Conservation (phyloP, 2,113 vertebrate species). For the Pangasianodon hypophthalmus region DNA sequence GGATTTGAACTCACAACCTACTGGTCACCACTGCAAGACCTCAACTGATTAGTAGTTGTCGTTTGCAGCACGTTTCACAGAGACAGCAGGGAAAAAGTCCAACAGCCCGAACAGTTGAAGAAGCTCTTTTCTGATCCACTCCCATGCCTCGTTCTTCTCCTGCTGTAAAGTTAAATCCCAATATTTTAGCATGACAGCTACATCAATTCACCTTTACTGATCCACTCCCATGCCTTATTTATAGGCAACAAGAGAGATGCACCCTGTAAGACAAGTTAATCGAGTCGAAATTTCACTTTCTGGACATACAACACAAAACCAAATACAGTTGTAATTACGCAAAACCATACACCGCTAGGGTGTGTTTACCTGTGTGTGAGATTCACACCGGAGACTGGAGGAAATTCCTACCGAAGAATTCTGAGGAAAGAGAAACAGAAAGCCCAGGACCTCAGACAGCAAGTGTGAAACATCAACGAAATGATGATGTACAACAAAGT, state of each 20-base stretch:
- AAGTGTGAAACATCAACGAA: background rate
- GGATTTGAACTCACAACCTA: background rate
- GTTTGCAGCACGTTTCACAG: background rate
- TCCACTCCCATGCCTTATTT: too few species aligned
- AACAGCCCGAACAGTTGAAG: slow-evolving; percentile 49
- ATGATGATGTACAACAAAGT: background rate
- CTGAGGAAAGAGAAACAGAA: slow-evolving; percentile 15
- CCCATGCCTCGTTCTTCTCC: slow-evolving; percentile 63
- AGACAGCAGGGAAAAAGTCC: slow-evolving; percentile 50
- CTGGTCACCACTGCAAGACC: background rate
- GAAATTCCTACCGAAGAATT: background rate
- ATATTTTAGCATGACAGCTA: background rate
- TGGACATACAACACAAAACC: background rate
- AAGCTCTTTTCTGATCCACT: slow-evolving; percentile 62
- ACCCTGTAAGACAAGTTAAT: background rate
- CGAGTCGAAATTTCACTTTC: slow-evolving; percentile 26
- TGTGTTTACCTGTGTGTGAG: background rate
- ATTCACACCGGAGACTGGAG: background rate
- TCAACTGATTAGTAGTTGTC: background rate
- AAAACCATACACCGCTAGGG: background rate
- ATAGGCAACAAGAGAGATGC: background rate
- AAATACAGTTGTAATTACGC: background rate
- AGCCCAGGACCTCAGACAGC: background rate
- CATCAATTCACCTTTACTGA: background rate
- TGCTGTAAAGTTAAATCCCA: slow-evolving; percentile 46